Evolutionary conservation across 2,888 invertebrate species (phyloP).

Genomic region (Ormia ochracea): DNA sequence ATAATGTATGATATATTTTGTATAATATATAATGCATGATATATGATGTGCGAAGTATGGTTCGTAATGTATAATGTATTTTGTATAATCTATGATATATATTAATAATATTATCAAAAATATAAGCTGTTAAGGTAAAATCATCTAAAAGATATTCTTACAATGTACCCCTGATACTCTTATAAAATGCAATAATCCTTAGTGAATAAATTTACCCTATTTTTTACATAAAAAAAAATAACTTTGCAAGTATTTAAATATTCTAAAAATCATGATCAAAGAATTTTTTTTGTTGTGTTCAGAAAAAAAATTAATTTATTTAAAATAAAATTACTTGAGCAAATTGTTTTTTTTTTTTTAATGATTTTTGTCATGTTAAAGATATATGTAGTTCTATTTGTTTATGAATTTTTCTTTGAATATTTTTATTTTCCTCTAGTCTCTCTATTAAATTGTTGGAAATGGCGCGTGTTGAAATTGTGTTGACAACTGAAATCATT

Average conservation of each 20-base stretch:
- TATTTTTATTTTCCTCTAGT: not conserved
- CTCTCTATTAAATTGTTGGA: slow-evolving; percentile 2
- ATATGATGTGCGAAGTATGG: too few relatives aligned
- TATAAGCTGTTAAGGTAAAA: too few relatives aligned
- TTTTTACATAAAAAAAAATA: not conserved
- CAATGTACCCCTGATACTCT: not conserved
- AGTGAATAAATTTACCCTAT: not conserved
- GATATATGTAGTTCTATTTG: slow-evolving; percentile 3
- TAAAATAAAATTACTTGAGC: slow-evolving; percentile 46
- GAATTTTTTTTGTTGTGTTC: not conserved
- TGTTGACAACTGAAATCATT: slow-evolving; percentile 49
- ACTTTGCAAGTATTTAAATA: too few relatives aligned
- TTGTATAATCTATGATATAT: too few relatives aligned
- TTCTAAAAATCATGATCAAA: slow-evolving; percentile 32
- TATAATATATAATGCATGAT: too few relatives aligned
- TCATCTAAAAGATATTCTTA: not conserved
- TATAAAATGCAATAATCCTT: not conserved
- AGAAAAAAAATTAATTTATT: slow-evolving; percentile 45
- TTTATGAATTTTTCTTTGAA: slow-evolving; percentile 22
- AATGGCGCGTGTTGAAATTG: slow-evolving; percentile 39
- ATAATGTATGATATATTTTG: too few relatives aligned
- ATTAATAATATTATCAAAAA: too few relatives aligned
- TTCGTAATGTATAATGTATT: too few relatives aligned
- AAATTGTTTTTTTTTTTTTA: not conserved
- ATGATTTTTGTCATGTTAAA: slow-evolving; percentile 7